Evolutionary conservation across 1,140 invertebrate species (phyloP).

Genomic region (Fragariocoptes setiger): DNA sequence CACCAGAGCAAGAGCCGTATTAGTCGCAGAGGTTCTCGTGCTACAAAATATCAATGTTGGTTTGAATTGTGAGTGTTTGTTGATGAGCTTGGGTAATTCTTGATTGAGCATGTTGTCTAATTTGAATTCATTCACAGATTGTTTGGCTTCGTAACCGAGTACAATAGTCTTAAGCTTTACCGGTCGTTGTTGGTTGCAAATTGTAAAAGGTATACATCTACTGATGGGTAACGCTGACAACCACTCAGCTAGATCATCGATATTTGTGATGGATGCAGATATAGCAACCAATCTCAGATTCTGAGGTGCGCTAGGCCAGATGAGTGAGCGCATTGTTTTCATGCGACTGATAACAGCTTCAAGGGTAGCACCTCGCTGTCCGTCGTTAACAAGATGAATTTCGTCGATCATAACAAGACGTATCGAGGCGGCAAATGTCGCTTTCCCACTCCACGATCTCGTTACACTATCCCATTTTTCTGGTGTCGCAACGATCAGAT

Average conservation of each 20-base stretch:
- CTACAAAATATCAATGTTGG: conserved; percentile 46
- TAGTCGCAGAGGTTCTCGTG: conserved; percentile 33
- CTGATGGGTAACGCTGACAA: conserved; percentile 19
- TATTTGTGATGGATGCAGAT: conserved; percentile 44
- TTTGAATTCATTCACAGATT: conserved; percentile 26
- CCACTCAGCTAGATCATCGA: conserved; percentile 38
- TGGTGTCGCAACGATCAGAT: conserved; percentile 42
- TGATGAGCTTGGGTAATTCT: conserved; percentile 31
- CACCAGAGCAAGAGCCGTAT: conserved; percentile 22
- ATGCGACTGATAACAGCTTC: conserved; percentile 44
- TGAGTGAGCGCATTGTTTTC: conserved; percentile 21
- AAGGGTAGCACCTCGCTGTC: conserved; percentile 27
- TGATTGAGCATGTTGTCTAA: conserved; percentile 44
- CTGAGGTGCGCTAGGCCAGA: background rate
- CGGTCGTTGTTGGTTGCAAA: conserved; percentile 22
- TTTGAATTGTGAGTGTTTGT: conserved; percentile 33
- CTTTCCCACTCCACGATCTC: conserved; percentile 31
- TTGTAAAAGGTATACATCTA: conserved; percentile 1
- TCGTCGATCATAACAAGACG: conserved; percentile 49
- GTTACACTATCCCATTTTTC: conserved; percentile 55
- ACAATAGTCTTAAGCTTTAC: conserved; percentile 37
- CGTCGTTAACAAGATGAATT: conserved; percentile 5
- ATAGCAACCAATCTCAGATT: conserved; percentile 33
- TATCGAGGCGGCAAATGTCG: conserved; percentile 25
- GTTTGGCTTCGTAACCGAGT: conserved; percentile 26